These are phyloP conservation scores for Lithophane socia DNA, from an alignment of 2,888 invertebrate species.

Conservation along the genomic window DNA sequence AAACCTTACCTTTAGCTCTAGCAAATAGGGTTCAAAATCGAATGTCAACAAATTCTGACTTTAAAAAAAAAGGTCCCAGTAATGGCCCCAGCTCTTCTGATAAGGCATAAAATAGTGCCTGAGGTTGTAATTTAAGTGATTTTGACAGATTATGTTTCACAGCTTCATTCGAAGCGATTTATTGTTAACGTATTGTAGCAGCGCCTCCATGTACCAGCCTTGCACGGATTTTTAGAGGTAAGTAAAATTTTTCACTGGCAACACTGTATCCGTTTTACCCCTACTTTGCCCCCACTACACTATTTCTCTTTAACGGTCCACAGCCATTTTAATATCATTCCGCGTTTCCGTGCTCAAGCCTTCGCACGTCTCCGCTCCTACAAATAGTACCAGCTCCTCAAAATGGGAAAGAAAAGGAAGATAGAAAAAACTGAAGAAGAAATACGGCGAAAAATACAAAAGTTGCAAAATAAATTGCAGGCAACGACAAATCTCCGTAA, in stretches of 20 bases:
- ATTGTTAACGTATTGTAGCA: too few relatives aligned
- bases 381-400: neutral
- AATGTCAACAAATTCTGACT: neutral
- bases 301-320: too few relatives aligned
- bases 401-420: constrained; percentile 13
- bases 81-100: constrained; percentile 73
- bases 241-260: too few relatives aligned
- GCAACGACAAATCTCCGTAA: neutral
- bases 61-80: constrained; percentile 62
- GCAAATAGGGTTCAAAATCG: constrained; percentile 20
- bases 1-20: constrained; percentile 34
- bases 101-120: constrained; percentile 81
- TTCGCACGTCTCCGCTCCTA: constrained; percentile 7
- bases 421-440: neutral
- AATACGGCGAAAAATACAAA: neutral
- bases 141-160: constrained; percentile 66
- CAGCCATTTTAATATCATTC: neutral
- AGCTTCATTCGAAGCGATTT: too few relatives aligned
- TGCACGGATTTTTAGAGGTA: too few relatives aligned
- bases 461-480: constrained; percentile 1
- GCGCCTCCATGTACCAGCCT: too few relatives aligned
- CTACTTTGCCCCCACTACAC: too few relatives aligned
- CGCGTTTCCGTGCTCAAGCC: constrained; percentile 8
- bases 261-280: too few relatives aligned
- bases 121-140: constrained; percentile 81